phyloP scores from a whole-genome alignment of 2,113 vertebrate genomes.

The Ariopsis seemanni region DNA sequence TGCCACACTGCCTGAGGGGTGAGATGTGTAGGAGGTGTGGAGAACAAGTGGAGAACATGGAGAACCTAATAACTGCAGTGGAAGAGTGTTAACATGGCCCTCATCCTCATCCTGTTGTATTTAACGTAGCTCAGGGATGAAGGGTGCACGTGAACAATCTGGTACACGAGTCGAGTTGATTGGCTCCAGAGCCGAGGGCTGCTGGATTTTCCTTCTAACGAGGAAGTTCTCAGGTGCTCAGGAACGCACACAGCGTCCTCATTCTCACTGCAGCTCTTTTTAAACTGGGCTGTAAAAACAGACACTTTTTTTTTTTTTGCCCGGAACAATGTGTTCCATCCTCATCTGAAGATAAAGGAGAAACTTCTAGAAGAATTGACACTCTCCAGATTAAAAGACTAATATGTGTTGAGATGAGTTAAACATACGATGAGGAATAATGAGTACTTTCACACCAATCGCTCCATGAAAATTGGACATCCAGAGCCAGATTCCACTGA shows the following conservation, averaged over 20 bases:
- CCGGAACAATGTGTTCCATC: neutral
- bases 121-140: neutral
- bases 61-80: neutral
- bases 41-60: neutral
- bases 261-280: neutral
- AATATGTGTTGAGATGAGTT: neutral
- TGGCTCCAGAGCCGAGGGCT: neutral
- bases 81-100: neutral
- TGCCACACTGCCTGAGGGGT: constrained; percentile 16
- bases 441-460: neutral
- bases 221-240: neutral
- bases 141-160: neutral
- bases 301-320: neutral
- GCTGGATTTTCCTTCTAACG: neutral
- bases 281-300: neutral
- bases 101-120: neutral
- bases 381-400: neutral
- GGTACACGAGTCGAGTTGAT: neutral
- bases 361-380: neutral
- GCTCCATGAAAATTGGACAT: neutral
- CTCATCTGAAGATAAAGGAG: neutral
- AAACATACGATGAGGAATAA: neutral
- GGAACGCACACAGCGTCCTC: neutral
- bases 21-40: constrained; percentile 7
- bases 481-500: neutral